Percentiles rank a stretch among this genome's conserved stretches.
These are phyloP conservation scores for Balearica regulorum DNA, from an alignment of 2,797 vertebrate species.

Conservation along the genomic window DNA sequence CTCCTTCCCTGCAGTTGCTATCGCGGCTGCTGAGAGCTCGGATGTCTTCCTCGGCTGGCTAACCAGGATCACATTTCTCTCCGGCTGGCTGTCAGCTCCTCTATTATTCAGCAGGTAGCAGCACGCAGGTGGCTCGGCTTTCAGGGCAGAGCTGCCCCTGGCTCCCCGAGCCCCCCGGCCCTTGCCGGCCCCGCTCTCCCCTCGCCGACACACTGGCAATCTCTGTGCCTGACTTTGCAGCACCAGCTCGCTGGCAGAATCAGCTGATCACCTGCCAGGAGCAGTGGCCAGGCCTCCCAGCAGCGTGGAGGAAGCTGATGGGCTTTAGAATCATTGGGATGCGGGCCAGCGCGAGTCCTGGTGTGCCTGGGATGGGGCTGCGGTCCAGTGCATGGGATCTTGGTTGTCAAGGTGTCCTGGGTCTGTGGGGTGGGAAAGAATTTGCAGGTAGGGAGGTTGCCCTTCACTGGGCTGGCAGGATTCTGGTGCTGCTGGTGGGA, in stretches of 20 bases:
- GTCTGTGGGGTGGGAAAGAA: neutral
- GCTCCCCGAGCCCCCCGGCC: neutral
- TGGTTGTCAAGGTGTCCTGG: neutral
- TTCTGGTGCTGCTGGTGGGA: neutral
- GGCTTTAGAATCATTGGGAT: neutral
- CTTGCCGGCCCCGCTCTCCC: neutral
- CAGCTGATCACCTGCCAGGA: slow-evolving; percentile 46
- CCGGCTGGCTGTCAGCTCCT: slow-evolving; percentile 25
- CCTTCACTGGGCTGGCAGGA: neutral
- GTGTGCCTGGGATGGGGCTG: fast-evolving
- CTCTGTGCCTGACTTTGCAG: slow-evolving; percentile 60
- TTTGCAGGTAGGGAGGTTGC: neutral
- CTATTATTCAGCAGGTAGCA: slow-evolving; percentile 67
- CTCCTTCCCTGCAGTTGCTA: neutral
- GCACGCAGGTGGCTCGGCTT: slow-evolving; percentile 41
- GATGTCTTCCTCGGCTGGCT: slow-evolving; percentile 13
- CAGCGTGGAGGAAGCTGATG: fast-evolving
- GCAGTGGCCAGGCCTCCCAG: neutral
- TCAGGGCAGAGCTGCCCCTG: slow-evolving; percentile 11
- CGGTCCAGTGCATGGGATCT: neutral
- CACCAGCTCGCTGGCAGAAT: neutral
- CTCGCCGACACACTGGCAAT: neutral
- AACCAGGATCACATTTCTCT: slow-evolving; percentile 43
- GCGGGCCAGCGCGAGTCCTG: fast-evolving
- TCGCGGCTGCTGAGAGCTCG: slow-evolving; percentile 10